These are phyloP conservation scores for Xerus rutilus DNA, from an alignment of 2,797 vertebrate genomes.

Conservation along the genomic window DNA sequence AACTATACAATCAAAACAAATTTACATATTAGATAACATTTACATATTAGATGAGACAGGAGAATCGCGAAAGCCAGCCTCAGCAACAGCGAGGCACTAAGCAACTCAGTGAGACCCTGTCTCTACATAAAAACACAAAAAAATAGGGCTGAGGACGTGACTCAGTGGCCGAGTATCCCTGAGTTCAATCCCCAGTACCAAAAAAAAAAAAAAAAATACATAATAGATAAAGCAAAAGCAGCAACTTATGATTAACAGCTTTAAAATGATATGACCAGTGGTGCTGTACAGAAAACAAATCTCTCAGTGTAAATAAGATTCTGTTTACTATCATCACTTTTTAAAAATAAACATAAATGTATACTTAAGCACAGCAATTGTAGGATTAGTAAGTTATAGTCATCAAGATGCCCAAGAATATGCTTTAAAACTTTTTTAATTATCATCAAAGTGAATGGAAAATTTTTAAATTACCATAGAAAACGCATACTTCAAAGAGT, in stretches of 20 bases:
- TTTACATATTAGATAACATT: not conserved
- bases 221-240: not conserved
- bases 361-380: not conserved
- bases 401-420: constrained; percentile 28
- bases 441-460: constrained; percentile 4
- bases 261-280: constrained; percentile 1
- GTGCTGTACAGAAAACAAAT: not conserved
- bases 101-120: too few relatives aligned
- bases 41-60: not conserved
- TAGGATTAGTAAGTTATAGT: not conserved
- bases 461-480: not conserved
- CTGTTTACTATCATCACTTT: not conserved
- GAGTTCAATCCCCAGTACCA: too few relatives aligned
- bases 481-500: constrained; percentile 34
- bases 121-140: too few relatives aligned
- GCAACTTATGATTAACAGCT: not conserved
- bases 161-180: too few relatives aligned
- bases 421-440: not conserved
- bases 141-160: too few relatives aligned
- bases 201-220: constrained; percentile 11
- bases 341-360: not conserved
- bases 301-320: not conserved
- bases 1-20: constrained; percentile 19
- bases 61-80: too few relatives aligned
- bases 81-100: too few relatives aligned